Conservation (phyloP, 2,888 invertebrate species). For the Acanthosepion pharaonis region DNA sequence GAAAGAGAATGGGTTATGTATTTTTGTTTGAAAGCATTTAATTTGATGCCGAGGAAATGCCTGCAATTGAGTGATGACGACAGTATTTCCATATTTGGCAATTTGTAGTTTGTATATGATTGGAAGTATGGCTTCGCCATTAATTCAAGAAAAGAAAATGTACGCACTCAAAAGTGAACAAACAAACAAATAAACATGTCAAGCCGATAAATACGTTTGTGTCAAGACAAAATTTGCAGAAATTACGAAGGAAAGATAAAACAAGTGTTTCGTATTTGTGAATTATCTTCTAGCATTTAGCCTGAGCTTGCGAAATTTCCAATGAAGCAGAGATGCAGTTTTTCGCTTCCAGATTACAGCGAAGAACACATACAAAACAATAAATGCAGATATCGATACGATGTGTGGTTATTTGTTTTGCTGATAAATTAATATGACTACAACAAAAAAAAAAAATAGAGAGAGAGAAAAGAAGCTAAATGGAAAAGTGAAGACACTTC, state of each 20-base stretch:
- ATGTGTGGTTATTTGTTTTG: no score
- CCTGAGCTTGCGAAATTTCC: background rate
- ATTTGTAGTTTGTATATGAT: constrained; percentile 10
- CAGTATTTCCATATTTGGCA: background rate
- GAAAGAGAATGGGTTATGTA: background rate
- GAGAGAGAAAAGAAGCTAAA: no score
- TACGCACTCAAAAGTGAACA: background rate
- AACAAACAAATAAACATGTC: background rate
- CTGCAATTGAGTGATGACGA: background rate
- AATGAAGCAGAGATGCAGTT: background rate
- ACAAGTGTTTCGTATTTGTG: background rate
- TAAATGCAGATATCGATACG: background rate
- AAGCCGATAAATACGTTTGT: background rate
- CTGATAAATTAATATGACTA: no score
- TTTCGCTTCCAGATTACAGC: background rate
- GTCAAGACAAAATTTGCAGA: background rate
- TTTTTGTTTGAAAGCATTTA: background rate
- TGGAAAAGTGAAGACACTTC: no score
- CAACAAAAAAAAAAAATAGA: no score
- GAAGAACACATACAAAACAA: background rate
- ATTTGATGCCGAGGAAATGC: background rate
- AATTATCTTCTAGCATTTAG: background rate
- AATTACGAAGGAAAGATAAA: background rate
- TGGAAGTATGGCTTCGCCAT: background rate
- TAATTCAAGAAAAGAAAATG: background rate